Conservation (phyloP, 2,797 vertebrate species). For the Poecilia velifera region DNA sequence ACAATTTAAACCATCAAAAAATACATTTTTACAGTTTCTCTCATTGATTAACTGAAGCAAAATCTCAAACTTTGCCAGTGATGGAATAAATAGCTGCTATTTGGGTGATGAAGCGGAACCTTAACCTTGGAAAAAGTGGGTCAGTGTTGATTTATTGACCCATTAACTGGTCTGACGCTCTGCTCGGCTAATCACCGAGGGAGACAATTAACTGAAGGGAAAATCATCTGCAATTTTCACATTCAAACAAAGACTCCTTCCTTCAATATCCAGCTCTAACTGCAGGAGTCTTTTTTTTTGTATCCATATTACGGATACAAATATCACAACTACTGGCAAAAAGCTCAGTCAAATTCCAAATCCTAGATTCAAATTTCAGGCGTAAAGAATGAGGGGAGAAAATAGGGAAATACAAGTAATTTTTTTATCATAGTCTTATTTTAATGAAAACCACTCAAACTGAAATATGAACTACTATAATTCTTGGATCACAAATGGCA, state of each 20-base stretch:
- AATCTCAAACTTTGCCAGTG: not conserved
- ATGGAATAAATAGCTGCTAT: not conserved
- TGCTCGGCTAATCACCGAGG: not conserved
- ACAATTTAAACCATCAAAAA: not conserved
- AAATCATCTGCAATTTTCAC: not conserved
- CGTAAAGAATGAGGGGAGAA: not conserved
- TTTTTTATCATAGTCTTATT: not conserved
- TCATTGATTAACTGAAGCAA: not conserved
- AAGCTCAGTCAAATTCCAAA: not conserved
- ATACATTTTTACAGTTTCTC: not conserved
- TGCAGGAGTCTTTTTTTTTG: not conserved
- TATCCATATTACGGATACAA: not conserved
- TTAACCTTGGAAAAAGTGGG: slow-evolving; percentile 37
- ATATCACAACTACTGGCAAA: not conserved
- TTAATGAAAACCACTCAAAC: not conserved
- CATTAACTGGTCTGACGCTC: slow-evolving; percentile 21
- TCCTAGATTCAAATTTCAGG: not conserved
- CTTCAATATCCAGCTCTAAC: not conserved
- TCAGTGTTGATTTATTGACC: slow-evolving; percentile 26
- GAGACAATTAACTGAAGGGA: not conserved
- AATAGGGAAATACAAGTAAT: not conserved
- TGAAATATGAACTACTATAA: not conserved
- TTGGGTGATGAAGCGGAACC: not conserved
- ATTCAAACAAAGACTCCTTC: not conserved
- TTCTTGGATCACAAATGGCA: not conserved